Percentiles rank a stretch among this genome's conserved stretches.
These are phyloP conservation scores for Drepanosiphum platanoidis DNA, from an alignment of 2,888 invertebrate species.

Conservation along the genomic window DNA sequence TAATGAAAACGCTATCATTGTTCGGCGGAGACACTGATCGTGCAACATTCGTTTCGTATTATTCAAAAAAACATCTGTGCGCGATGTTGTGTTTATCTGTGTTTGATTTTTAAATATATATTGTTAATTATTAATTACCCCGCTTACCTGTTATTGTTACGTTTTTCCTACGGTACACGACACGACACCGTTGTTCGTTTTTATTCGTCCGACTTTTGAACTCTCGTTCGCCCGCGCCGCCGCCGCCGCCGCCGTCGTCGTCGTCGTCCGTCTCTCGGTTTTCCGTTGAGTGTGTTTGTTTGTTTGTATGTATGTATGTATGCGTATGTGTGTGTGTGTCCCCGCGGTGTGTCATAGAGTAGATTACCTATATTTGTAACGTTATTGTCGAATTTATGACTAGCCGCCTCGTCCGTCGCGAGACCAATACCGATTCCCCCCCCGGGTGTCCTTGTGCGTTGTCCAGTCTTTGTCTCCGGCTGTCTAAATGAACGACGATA, in stretches of 20 bases:
- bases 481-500: slow-evolving; percentile 57
- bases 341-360: not conserved
- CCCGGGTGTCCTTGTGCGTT: slow-evolving; percentile 18
- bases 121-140: not conserved
- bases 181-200: not conserved
- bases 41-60: slow-evolving; percentile 18
- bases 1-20: no score
- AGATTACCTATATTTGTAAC: not conserved
- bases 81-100: not conserved
- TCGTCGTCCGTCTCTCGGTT: not conserved
- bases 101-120: slow-evolving; percentile 6
- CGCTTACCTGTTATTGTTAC: no score
- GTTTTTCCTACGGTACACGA: no score
- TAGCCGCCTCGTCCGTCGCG: not conserved
- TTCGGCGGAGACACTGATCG: slow-evolving; percentile 1
- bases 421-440: not conserved
- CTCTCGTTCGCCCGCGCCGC: no score
- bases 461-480: slow-evolving; percentile 25
- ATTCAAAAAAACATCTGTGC: slow-evolving; percentile 49
- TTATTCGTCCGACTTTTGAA: not conserved
- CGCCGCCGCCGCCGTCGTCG: no score
- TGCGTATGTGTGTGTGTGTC: no score
- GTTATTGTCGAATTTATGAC: slow-evolving; percentile 26
- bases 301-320: no score
- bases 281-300: not conserved